Conservation (phyloP, 1,140 invertebrate genomes). For the Globodera rostochiensis region DNA sequence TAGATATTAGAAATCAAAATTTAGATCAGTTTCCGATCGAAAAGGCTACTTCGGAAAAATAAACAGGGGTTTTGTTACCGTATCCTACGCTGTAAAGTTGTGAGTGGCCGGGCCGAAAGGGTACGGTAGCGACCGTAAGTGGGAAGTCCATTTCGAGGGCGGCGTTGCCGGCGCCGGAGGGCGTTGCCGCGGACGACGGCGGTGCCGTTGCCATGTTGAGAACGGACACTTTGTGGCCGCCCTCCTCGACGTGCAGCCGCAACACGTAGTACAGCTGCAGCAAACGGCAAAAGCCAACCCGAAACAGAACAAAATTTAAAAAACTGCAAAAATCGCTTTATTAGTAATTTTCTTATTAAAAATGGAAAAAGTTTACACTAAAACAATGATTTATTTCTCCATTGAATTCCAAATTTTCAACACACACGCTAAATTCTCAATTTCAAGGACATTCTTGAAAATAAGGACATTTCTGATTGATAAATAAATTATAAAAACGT, state of each 20-base stretch:
- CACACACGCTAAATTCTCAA: too few species aligned
- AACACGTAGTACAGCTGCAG: slow-evolving; percentile 80
- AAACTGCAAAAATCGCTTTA: too few species aligned
- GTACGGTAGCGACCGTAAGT: slow-evolving; percentile 79
- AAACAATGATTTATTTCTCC: too few species aligned
- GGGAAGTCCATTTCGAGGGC: slow-evolving; percentile 79
- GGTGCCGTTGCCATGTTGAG: slow-evolving; percentile 5
- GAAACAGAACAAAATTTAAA: not conserved
- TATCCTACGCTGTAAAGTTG: slow-evolving; percentile 75
- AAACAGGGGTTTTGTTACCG: slow-evolving; percentile 68
- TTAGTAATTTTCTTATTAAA: too few species aligned
- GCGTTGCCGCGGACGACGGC: slow-evolving; percentile 3
- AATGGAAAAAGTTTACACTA: too few species aligned
- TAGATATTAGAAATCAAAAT: not conserved
- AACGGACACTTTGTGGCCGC: not conserved
- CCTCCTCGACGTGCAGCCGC: slow-evolving; percentile 70
- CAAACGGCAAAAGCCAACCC: slow-evolving; percentile 75
- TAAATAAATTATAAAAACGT: too few species aligned
- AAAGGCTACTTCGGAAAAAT: not conserved
- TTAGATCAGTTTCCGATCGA: not conserved
- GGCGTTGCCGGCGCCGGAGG: not conserved
- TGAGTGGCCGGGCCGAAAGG: slow-evolving; percentile 77
- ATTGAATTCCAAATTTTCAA: too few species aligned
- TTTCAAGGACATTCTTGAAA: too few species aligned
- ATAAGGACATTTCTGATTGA: too few species aligned